Conservation (phyloP, 2,113 vertebrate species). For the Casuarius casuarius region DNA sequence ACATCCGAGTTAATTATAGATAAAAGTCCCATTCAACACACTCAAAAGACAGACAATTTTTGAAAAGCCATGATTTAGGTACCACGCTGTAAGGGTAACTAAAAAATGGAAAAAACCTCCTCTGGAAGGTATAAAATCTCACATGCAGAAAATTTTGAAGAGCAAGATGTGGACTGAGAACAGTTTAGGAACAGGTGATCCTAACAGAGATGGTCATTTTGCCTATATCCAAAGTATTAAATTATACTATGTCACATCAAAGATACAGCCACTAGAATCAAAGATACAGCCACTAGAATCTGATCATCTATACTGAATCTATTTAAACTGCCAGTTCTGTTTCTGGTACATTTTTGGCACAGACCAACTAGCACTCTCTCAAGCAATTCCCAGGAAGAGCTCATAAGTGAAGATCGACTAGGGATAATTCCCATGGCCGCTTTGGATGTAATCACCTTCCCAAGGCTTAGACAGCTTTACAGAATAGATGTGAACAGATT, state of each 20-base stretch:
- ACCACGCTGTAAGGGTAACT: background rate
- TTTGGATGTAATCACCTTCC: background rate
- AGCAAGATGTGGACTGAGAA: background rate
- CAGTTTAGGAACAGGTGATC: background rate
- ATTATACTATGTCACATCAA: background rate
- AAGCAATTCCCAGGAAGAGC: background rate
- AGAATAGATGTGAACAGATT: background rate
- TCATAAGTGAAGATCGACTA: background rate
- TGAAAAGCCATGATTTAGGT: background rate
- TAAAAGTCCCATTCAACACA: background rate
- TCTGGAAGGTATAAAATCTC: background rate
- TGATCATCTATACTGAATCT: background rate
- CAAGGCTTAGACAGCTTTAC: background rate
- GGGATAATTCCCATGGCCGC: background rate
- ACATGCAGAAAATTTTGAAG: background rate
- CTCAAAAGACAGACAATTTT: background rate
- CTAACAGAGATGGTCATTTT: background rate
- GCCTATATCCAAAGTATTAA: background rate
- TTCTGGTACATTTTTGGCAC: background rate
- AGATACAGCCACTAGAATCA: background rate
- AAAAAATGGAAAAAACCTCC: background rate
- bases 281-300: background rate
- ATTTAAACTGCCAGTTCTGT: background rate
- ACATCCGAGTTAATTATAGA: background rate
- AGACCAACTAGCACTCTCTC: background rate